Base-by-base conservation (phyloP, 2,888 invertebrate species). In the Diplolepis rosae region DNA sequence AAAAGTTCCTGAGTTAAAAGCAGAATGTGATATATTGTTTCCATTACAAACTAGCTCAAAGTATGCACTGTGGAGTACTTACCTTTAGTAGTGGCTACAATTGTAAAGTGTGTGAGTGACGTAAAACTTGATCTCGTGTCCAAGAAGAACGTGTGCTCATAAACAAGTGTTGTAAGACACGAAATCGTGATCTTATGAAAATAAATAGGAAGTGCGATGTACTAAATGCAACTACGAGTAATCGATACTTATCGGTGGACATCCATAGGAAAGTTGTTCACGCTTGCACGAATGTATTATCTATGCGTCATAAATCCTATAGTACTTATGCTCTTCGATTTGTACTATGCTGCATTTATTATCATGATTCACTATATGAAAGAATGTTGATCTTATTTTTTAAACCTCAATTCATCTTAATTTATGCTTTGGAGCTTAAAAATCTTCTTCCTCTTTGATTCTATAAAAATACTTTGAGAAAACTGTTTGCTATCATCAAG, bases 91-190 rank as follows among this genome's bases (percentile, higher is more conserved):
- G 15, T 7, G 48, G 4, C 22, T 22, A 1, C 4, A 22, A 11
- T 15, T 18, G 3, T 18, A 48, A 22, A 48, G 9, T 9, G 7
- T 18, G 9, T 45, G 18, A 45, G 45, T 45, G 9, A 48, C 22
- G 18, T 48, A 9, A 48, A 22, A 48, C 9, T 11, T 22, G 5
- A 18, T 35, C 22, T 28, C 28, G 6, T 22, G 32, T 32, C 48
- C 18, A 2, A 22, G 3, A 27, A 22, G 11, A 66, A 66, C 66
- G 66, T 66, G 66, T 18, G 30, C 35, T 66, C 50, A 50, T 48
- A 66, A 56, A 66, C 66, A 66, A 66, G 66, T 66, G 50, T 66
- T 50, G 48, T 50, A 1, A 66, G 48, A 50, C 66, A 66, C 50
- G 50, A 50, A 50, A 66, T 66, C 66, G 66, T 66, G 66, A 66